Base-by-base conservation (phyloP, 1,140 invertebrate genomes). In the Pseudomyrmex flavicornis region DNA sequence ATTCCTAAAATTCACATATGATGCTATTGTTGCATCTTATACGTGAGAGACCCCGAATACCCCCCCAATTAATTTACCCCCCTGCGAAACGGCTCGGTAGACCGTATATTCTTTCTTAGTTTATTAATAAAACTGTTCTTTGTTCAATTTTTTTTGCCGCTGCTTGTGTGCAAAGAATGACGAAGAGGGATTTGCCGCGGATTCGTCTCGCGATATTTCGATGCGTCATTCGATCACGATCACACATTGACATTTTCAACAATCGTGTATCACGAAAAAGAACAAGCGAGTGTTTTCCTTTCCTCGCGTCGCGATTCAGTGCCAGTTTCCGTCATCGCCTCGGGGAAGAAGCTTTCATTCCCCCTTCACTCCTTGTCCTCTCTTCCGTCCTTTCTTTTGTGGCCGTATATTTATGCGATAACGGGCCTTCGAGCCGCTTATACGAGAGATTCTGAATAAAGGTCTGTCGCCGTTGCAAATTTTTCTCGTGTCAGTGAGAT, bases 201-300 rank as follows among this genome's bases (percentile, higher is more conserved):
- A 80, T 80, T 59, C 61, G 72, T 80, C 76, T 80, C 70, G 15
- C 54, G 15, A 70, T 17, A 17, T 70, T 79, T 35, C 20, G 66
- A 72, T 58, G 66, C 54, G 76, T 80, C n/a, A n/a, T n/a, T n/a
- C n/a, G n/a, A n/a, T n/a, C 76, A 72, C 76, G 76, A 70, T 80
- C 20, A 59, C 20, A 59, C 35, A 59, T 80, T 50, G 66, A 80
- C 66, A 72, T 72, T 59, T 70, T 80, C 76, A 72, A 80, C 48
- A 50, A 54, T 80, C 44, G 54, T 46, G 54, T 46, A n/a, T 59
- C 44, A 12, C 54, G n/a, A 80, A 80, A 54, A 80, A 1, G 20
- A 80, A 59, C 22, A 59, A 80, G 72, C 54, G 59, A 35, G 5
- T 15, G 17, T 72, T 50, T 48, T 59, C 13, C 59, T 61, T 61